A percentile compares a stretch with the other conserved stretches of the same genome.
Conservation (phyloP, 2,888 invertebrate species). For the Nymphalis c-album region DNA sequence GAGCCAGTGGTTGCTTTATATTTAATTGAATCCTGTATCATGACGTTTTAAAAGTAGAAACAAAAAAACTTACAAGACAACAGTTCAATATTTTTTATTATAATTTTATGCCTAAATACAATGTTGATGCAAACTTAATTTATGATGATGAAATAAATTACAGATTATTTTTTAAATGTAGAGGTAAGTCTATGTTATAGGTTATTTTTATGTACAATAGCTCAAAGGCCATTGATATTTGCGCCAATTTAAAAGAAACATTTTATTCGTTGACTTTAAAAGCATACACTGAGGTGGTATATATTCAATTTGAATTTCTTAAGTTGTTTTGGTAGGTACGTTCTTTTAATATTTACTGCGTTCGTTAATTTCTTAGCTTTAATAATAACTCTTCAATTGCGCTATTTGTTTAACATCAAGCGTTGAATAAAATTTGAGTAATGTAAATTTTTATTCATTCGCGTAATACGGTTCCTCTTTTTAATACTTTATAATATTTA, state of each 20-base stretch:
- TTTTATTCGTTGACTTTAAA: too few relatives aligned
- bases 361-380: too few relatives aligned
- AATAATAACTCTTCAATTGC: neutral
- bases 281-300: neutral
- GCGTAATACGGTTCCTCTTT: neutral
- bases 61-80: too few relatives aligned
- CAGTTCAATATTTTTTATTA: too few relatives aligned
- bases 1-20: too few relatives aligned
- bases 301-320: neutral
- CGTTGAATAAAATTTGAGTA: neutral
- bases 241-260: too few relatives aligned
- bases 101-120: neutral
- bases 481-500: neutral
- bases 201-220: neutral
- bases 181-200: neutral
- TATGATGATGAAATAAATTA: neutral
- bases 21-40: too few relatives aligned
- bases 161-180: neutral
- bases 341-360: neutral
- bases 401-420: neutral
- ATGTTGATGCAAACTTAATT: neutral
- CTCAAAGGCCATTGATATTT: neutral
- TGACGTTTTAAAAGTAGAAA: too few relatives aligned
- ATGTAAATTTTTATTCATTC: conserved; percentile 2
- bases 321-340: neutral